Conservation (phyloP, 1,140 invertebrate genomes). For the Orchesella cincta region DNA sequence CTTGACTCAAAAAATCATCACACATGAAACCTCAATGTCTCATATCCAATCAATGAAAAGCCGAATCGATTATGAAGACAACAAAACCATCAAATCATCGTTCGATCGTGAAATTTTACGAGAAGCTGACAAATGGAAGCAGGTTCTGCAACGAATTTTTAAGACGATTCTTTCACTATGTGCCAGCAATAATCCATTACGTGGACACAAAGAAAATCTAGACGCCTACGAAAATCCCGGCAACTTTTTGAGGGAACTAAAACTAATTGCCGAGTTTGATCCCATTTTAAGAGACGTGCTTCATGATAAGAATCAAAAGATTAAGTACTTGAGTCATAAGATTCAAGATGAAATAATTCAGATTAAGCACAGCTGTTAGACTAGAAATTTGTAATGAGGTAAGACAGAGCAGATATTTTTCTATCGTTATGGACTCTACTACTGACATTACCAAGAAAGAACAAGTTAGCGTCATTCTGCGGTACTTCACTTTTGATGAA, state of each 20-base stretch:
- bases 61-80: neutral
- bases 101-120: neutral
- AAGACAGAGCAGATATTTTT: conserved; percentile 44
- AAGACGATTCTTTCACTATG: neutral
- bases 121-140: neutral
- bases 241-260: neutral
- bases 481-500: conserved; percentile 31
- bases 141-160: neutral
- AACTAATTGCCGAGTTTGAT: neutral
- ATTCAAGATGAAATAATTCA: neutral
- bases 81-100: neutral
- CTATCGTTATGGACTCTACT: conserved; percentile 46
- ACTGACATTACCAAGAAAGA: conserved; percentile 44
- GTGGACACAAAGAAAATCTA: neutral
- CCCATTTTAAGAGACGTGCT: neutral
- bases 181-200: neutral
- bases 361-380: no score
- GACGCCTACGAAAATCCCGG: neutral
- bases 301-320: neutral
- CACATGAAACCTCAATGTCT: neutral
- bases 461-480: conserved; percentile 39
- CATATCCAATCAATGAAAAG: neutral
- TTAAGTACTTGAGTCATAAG: neutral
- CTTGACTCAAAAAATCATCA: neutral
- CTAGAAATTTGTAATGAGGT: conserved; percentile 2